Base-by-base conservation (phyloP, 2,888 invertebrate species). In the Hoplodrina ambigua region DNA sequence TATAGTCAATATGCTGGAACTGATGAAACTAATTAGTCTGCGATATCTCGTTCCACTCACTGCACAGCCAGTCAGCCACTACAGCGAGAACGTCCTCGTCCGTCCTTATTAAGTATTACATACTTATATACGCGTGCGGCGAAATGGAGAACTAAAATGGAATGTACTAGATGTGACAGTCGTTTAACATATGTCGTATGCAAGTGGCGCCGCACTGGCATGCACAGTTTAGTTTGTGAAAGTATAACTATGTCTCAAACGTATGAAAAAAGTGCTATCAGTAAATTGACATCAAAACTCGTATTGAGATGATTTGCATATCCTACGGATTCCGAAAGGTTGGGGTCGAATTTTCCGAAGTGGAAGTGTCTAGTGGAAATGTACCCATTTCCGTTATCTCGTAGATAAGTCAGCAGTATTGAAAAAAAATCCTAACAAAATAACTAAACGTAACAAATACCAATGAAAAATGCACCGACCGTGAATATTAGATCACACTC, bases 401-500 rank as follows among this genome's bases (percentile, higher is more conserved):
- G 41, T 49, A 20, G 3, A 20, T 17, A 17, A 13, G 11, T 15
- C 44, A 30, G 15, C 41, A 41, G 4, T 17, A 5, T 17, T 6
- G 15, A 15, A 46, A 50, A 50, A 8, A 55, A 44, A 37, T 15
- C 7, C 4, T 65, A 44, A 68, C 58, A 62, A 66, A 49, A 66
- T 52, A 72, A 53, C 37, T 50, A 58, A 68, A 68, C 61, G 55
- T 19, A 68, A 59, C 19, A 46, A 60, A 74, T 69, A 67, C 60
- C 50, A 61, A 56, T 70, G 20, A 75, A 64, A 67, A 72, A 55
- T 81, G 33, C 69, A 76, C 37, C 44, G 30, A 37, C 69, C 60
- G 55, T 70, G 67, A 84, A 79, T 72, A 79, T 75, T 69, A 82
- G 79, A 85, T 82, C 80, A 78, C 79, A 84, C 80, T 85, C 83